Evolutionary conservation across 1,140 invertebrate genomes (phyloP).

Genomic region (Whitmania pigra): DNA sequence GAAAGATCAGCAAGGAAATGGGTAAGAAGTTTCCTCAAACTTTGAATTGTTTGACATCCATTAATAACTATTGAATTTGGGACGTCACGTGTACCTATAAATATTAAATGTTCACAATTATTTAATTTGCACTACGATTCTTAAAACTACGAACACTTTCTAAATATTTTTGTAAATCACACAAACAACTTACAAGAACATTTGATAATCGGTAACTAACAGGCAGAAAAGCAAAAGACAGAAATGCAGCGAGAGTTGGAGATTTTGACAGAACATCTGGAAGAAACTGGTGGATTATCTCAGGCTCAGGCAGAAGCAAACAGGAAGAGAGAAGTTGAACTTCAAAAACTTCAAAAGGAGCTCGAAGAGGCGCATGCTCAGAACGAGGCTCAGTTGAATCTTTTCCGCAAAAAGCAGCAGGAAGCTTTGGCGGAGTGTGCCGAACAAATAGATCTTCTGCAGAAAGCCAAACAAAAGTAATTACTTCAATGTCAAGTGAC

Average conservation of each 20-base stretch:
- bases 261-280: constrained; percentile 35
- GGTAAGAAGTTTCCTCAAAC: not conserved
- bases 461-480: constrained; percentile 94
- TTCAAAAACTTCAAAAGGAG: constrained; percentile 91
- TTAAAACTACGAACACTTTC: no score
- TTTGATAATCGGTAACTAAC: not conserved
- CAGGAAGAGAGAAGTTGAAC: constrained; percentile 96
- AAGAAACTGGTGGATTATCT: constrained; percentile 82
- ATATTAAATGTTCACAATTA: no score
- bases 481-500: not conserved
- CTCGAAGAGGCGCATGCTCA: constrained; percentile 96
- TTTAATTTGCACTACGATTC: no score
- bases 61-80: not conserved
- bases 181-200: no score
- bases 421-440: constrained; percentile 83
- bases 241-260: constrained; percentile 19
- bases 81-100: not conserved
- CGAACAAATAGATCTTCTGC: constrained; percentile 96
- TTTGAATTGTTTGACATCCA: not conserved
- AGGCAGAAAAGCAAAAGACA: constrained; percentile 23
- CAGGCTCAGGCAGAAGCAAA: constrained; percentile 74
- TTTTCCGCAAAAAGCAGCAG: constrained; percentile 96
- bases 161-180: no score
- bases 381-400: constrained; percentile 84
- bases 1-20: constrained; percentile 18